Conservation (phyloP, 2,888 invertebrate species). For the Rugalucina vietnamica region DNA sequence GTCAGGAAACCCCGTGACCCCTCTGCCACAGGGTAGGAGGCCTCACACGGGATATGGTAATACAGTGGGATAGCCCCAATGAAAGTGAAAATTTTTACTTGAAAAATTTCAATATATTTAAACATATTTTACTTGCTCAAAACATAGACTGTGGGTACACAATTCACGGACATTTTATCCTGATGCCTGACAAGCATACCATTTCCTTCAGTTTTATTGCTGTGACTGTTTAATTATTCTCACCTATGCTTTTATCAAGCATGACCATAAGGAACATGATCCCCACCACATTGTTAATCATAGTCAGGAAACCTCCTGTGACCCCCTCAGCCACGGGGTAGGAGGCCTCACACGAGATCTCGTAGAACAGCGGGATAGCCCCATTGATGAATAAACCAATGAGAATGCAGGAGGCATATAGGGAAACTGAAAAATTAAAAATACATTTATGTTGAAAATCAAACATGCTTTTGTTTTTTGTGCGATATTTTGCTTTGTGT, state of each 20-base stretch:
- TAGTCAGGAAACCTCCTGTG: constrained; percentile 75
- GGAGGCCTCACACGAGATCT: constrained; percentile 76
- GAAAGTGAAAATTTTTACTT: too few relatives aligned
- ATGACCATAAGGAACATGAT: constrained; percentile 74
- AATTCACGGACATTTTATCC: too few relatives aligned
- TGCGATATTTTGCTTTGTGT: too few relatives aligned
- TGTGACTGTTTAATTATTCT: too few relatives aligned
- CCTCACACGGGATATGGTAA: constrained; percentile 77
- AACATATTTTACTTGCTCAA: too few relatives aligned
- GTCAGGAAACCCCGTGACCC: constrained; percentile 78
- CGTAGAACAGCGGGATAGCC: constrained; percentile 75
- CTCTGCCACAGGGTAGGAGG: constrained; percentile 77
- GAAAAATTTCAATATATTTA: too few relatives aligned
- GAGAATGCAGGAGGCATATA: constrained; percentile 71
- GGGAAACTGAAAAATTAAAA: constrained; percentile 64
- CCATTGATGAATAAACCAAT: constrained; percentile 71
- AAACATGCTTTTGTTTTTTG: neutral
- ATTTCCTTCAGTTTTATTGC: too few relatives aligned
- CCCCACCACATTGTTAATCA: constrained; percentile 74
- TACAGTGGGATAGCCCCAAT: constrained; percentile 74
- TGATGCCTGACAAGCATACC: too few relatives aligned
- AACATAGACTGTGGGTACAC: too few relatives aligned
- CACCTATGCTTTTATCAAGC: constrained; percentile 73
- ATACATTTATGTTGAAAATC: neutral
- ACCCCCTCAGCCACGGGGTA: constrained; percentile 78